These are phyloP conservation scores for Murina feae DNA, from an alignment of 2,113 vertebrate genomes.

Conservation along the genomic window DNA sequence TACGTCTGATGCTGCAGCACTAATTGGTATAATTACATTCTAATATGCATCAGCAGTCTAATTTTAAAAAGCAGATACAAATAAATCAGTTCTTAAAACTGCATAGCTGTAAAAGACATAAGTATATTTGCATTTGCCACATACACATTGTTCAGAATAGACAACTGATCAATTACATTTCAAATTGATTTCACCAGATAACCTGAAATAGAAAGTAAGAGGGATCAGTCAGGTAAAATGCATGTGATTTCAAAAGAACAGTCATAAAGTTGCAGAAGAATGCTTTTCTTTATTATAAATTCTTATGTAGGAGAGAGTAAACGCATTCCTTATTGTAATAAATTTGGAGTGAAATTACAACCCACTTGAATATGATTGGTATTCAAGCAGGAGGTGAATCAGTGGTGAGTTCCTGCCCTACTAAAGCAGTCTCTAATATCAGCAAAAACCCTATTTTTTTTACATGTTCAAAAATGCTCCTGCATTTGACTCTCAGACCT, in stretches of 20 bases:
- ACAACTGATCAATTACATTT: conserved; percentile 5
- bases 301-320: not conserved
- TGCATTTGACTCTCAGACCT: not conserved
- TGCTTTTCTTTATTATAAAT: not conserved
- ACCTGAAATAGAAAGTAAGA: not conserved
- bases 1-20: conserved; percentile 82
- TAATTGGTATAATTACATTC: conserved; percentile 86
- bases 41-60: conserved; percentile 82
- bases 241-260: not conserved
- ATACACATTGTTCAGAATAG: not conserved
- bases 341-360: not conserved
- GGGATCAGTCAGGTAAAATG: not conserved
- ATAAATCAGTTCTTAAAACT: conserved; percentile 67
- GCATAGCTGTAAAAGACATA: conserved; percentile 37
- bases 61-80: conserved; percentile 72
- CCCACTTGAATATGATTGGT: not conserved
- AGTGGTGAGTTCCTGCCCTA: not conserved
- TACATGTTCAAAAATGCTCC: not conserved
- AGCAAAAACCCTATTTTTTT: not conserved
- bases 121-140: conserved; percentile 26
- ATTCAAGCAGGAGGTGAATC: not conserved
- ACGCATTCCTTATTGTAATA: not conserved
- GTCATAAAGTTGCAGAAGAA: not conserved
- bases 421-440: not conserved
- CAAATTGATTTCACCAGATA: conserved; percentile 9